Evolutionary conservation across 2,888 invertebrate species (phyloP), one percentile per base, ranked within the genome.

Genomic region (Lithosia quadra): DNA sequence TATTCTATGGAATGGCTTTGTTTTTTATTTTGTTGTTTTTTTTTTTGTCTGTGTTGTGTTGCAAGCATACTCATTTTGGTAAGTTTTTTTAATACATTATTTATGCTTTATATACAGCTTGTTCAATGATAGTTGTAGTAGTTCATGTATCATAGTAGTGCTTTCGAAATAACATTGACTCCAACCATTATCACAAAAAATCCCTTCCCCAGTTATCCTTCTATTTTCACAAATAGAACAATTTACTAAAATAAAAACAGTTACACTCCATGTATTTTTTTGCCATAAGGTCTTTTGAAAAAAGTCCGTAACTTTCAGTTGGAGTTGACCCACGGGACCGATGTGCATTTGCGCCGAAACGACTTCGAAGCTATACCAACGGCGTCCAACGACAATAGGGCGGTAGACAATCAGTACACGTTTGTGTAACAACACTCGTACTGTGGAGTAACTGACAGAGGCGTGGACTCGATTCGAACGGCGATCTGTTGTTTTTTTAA

Each of bases 331-430:
- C 97, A 97, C 88, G 97, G 97, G 78, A 98, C 98, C 76, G 97
- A 98, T 77, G 97, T 98, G 74, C 95, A 98, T 74, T 97, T 97
- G 82, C 96, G 97, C 71, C 96, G 97, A 39, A 97, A 97, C 33
- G 97, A 97, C 58, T 94, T 98, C 78, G 98, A 98, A 85, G 96
- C 97, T 67, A 88, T 97, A 69, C 87, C 72, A 95, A 86, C 83
- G 91, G 90, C 68, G 88, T 90, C 0, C 95, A 93, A 94, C 79
- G 95, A 92, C 75, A 83, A 88, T 2, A 91, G 98, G 68, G 98
- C 98, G 33, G 96, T 98, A 21, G 98, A 98, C 90, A 98, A 98
- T 92, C 98, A 97, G 78, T 98, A 98, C 91, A 91, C 90, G 39
- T 91, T 92, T 77, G 91, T 92, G 57, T 92, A 88, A 84, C 78